Evolutionary conservation across 2,888 invertebrate species (phyloP).

Genomic region (Junonia oenone): DNA sequence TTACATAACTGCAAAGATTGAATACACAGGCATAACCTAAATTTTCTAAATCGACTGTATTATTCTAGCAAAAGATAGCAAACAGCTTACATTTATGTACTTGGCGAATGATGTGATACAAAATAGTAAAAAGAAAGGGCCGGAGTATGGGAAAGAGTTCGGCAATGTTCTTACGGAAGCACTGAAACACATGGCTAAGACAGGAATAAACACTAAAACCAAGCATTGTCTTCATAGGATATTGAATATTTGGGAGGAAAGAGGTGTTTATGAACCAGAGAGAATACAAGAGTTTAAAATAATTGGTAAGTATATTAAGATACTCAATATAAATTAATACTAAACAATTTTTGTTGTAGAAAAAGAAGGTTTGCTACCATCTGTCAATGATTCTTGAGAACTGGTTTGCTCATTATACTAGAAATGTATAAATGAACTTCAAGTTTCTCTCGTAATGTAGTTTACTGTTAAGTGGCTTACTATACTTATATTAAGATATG

Average conservation of each 20-base stretch:
- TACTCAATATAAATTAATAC: no score
- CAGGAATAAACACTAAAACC: slow-evolving; percentile 88
- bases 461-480: no score
- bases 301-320: slow-evolving; percentile 74
- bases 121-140: slow-evolving; percentile 98
- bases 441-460: no score
- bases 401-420: no score
- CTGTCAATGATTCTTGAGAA: no score
- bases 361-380: no score
- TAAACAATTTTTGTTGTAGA: no score
- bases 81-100: slow-evolving; percentile 97
- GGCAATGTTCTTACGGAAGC: slow-evolving; percentile 88
- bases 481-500: no score
- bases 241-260: slow-evolving; percentile 94
- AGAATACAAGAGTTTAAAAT: slow-evolving; percentile 89
- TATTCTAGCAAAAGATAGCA: slow-evolving; percentile 87
- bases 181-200: slow-evolving; percentile 89
- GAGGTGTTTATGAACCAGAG: slow-evolving; percentile 91
- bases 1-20: not conserved
- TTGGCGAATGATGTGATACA: slow-evolving; percentile 99
- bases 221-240: slow-evolving; percentile 89
- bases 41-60: slow-evolving; percentile 18
- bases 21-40: slow-evolving; percentile 15
- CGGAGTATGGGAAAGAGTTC: slow-evolving; percentile 95
- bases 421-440: no score